Evolutionary conservation across 2,797 vertebrate species (phyloP), one percentile per base, ranked within the genome.

Genomic region (Sebastes oblongus): DNA sequence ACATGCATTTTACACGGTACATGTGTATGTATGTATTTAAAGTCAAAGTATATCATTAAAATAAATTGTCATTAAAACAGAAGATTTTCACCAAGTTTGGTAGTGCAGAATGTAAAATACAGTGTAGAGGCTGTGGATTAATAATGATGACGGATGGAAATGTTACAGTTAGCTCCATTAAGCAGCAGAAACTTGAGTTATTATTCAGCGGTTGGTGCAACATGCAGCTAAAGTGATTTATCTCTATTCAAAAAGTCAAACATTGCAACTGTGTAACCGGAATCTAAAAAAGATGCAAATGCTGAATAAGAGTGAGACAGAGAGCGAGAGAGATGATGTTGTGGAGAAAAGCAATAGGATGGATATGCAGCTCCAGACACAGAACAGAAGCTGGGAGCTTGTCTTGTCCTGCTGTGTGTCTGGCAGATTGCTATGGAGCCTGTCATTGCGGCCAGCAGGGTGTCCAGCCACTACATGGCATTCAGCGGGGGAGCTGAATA

Each of bases 341-440:
- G 56, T 77, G 75, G 64, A 56, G 85, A 88, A 78, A 89, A 81
- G 83, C 83, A 88, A 79, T 87, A 78, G 86, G 88, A 82, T 86
- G 90, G 90, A 92, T 92, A 86, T 88, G 82, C 82, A 83, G 87
- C 72, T 90, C 72, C 77, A 84, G 87, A 89, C 83, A 77, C 87
- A 83, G 91, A 88, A 69, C 91, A 89, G 88, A 89, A 91, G 92
- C 92, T 87, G 91, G 83, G 86, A 91, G 94, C 92, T 94, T 94
- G 93, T 92, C 91, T 91, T 92, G 73, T 91, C 94, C 94, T 91
- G 93, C 94, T 94, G 94, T 91, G 94, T 76, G 69, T 87, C 94
- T 94, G 94, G 92, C 92, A 94, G 92, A 92, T 93, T 92, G 90
- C 91, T 94, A 92, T 92, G 91, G 92, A 94, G 92, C 90, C 91